Percentiles rank a stretch among this genome's conserved stretches.
Evolutionary conservation across 2,113 vertebrate genomes (phyloP).

Genomic region (Anoplopoma fimbria): DNA sequence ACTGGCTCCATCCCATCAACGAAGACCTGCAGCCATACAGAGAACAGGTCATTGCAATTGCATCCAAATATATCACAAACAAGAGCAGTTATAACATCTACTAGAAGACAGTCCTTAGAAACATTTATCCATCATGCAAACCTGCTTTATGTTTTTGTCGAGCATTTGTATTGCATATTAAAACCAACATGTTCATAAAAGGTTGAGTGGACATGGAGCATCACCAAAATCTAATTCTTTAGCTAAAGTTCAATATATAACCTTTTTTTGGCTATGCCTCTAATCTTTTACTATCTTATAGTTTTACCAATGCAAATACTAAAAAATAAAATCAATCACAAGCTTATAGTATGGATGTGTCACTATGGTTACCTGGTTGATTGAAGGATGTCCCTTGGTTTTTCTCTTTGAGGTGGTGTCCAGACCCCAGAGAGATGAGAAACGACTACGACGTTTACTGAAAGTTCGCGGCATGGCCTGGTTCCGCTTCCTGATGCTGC

Average conservation of each 20-base stretch:
- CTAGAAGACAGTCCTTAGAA: neutral
- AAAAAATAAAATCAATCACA: neutral
- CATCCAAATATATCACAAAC: neutral
- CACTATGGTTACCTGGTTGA: conserved; percentile 88
- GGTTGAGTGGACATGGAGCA: neutral
- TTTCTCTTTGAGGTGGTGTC: conserved; percentile 96
- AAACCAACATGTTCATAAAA: neutral
- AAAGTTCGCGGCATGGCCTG: conserved; percentile 92
- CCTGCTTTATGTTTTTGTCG: neutral
- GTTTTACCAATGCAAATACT: neutral
- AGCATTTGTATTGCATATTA: neutral
- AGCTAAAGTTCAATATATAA: neutral
- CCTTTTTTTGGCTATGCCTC: neutral
- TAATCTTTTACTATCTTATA: neutral
- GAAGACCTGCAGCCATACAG: conserved; percentile 88
- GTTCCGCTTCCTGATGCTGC: conserved; percentile 87
- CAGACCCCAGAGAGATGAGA: conserved; percentile 98
- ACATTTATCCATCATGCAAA: neutral
- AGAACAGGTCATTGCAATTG: neutral
- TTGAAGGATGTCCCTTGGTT: conserved; percentile 90
- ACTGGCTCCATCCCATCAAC: conserved; percentile 88
- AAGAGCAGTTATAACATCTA: neutral
- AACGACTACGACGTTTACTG: conserved; percentile 94
- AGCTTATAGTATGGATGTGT: neutral
- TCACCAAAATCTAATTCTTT: neutral